A percentile compares a stretch with the other conserved stretches of the same genome.
These are phyloP conservation scores for Ibycter americanus DNA, from an alignment of 2,797 vertebrate genomes.

Conservation along the genomic window DNA sequence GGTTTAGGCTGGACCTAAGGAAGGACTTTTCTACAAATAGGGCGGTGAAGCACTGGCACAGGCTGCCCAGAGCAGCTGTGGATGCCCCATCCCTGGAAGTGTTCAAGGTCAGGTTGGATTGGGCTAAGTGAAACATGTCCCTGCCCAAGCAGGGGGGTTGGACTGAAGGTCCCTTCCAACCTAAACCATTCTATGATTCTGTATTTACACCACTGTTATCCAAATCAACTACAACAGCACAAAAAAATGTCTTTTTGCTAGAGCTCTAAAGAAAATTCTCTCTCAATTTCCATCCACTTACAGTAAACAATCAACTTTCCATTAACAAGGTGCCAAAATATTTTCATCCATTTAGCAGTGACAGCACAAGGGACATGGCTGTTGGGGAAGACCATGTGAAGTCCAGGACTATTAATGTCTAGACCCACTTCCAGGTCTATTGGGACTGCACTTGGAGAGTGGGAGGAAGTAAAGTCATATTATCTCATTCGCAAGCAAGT, in stretches of 20 bases:
- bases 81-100: no score
- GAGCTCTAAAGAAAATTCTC: neutral
- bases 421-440: neutral
- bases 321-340: neutral
- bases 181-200: no score
- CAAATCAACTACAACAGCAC: neutral
- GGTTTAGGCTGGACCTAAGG: neutral
- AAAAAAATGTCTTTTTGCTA: neutral
- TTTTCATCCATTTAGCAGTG: neutral
- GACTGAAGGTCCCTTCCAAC: no score
- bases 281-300: neutral
- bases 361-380: neutral
- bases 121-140: no score
- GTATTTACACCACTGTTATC: neutral
- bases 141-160: no score
- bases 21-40: neutral
- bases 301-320: neutral
- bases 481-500: neutral
- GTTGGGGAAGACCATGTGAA: neutral
- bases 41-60: neutral
- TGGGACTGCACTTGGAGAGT: neutral
- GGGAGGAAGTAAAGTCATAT: neutral
- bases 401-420: no score
- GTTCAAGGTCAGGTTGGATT: no score
- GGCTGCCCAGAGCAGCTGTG: neutral